Base-by-base conservation (phyloP, 2,888 invertebrate genomes). In the Sepioteuthis lessoniana region DNA sequence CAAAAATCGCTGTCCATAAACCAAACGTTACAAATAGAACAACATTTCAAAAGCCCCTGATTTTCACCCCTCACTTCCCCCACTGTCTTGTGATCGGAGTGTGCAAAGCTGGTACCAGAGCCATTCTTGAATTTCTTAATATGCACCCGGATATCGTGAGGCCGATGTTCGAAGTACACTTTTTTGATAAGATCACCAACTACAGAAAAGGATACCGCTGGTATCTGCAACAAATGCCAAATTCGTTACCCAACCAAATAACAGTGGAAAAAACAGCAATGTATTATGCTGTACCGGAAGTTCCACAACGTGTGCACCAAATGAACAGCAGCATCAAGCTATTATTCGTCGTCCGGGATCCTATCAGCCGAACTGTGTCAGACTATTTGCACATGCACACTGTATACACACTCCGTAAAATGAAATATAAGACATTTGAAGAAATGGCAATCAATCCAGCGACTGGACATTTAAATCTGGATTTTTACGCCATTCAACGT, bases 251-350 rank as follows among this genome's bases (percentile, higher is more conserved):
- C 0, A 98, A 98, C 90, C 99, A 99, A 97, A 98, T 99, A 95
- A 99, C 99, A 94, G 98, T 99, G 96, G 99, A 99, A 97, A 99
- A 99, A 97, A 99, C 99, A 96, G 99, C 99, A 16, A 99, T 99
- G 96, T 99, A 99, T 97, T 99, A 99, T 97, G 98, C 99, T 90
- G 99, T 99, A 94, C 98, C 98, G 21, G 98, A 98, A 98, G 99
- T 99, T 55, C 99, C 99, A 25, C 98, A 98, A 97, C 98, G 99
- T 95, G 99, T 99, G 94, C 98, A 98, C 95, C 98, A 98, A 94
- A 99, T 99, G 99, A 99, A 99, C 97, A 98, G 98, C 5, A 98
- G 98, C 96, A 98, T 99, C 37, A 95, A 99, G 96, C 97, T 99
- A 94, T 98, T 99, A 95, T 98, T 99, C 95, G 99, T 99, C 96